phyloP scores from a whole-genome alignment of 2,797 vertebrate genomes.

The Argyrosomus regius region DNA sequence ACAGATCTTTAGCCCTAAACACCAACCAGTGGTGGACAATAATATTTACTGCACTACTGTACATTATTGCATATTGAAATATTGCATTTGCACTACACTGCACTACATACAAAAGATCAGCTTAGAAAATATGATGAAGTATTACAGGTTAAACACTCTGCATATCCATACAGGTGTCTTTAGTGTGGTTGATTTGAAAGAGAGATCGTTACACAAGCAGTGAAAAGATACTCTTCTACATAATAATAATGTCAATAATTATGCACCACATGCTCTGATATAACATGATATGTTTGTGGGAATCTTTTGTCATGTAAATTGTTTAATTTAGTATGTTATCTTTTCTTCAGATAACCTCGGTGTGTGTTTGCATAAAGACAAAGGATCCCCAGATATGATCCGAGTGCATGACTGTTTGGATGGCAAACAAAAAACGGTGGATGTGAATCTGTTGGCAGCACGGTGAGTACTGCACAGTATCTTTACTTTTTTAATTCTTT shows the following conservation, averaged over 20 bases:
- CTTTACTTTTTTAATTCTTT: neutral
- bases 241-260: too few relatives aligned
- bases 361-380: neutral
- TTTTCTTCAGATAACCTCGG: conserved; percentile 71
- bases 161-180: too few relatives aligned
- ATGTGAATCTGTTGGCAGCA: conserved; percentile 69
- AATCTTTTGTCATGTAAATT: neutral
- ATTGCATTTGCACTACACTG: neutral
- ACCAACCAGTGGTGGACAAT: too few relatives aligned
- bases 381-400: neutral
- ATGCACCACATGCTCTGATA: neutral
- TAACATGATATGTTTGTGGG: neutral
- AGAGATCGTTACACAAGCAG: too few relatives aligned
- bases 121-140: too few relatives aligned
- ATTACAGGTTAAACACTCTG: neutral
- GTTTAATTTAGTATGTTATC: neutral
- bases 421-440: conserved; percentile 13
- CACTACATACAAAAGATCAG: neutral
- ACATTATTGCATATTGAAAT: too few relatives aligned
- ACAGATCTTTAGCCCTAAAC: too few relatives aligned
- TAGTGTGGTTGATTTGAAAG: too few relatives aligned
- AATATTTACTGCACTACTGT: too few relatives aligned
- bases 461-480: conserved; percentile 50
- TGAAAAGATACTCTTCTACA: too few relatives aligned
- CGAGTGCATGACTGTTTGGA: conserved; percentile 33